phyloP scores from a whole-genome alignment of 2,888 invertebrate genomes.

The Papilio protenor region DNA sequence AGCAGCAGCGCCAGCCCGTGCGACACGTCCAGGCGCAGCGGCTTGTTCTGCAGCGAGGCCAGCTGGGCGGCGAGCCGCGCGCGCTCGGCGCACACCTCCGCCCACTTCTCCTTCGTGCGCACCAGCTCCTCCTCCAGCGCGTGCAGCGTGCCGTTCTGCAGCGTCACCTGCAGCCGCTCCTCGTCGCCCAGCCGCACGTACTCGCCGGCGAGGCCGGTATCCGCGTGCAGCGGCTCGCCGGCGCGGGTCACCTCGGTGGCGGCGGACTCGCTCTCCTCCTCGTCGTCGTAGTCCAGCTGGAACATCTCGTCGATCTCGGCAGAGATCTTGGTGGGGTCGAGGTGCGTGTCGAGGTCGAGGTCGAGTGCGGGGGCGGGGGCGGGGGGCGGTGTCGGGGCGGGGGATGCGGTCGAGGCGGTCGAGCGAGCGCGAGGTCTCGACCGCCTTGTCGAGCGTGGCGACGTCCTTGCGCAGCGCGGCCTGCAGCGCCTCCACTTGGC shows the following conservation, averaged over 20 bases:
- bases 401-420: conserved; percentile 54
- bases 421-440: conserved; percentile 54
- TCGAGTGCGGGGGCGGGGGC: conserved; percentile 45
- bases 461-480: conserved; percentile 50
- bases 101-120: conserved; percentile 89
- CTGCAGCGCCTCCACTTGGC: conserved; percentile 57
- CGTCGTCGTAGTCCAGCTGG: conserved; percentile 75
- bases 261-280: conserved; percentile 73
- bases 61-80: conserved; percentile 85
- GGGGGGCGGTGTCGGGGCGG: conserved; percentile 50
- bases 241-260: conserved; percentile 69
- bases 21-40: conserved; percentile 82
- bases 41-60: conserved; percentile 83
- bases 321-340: conserved; percentile 71
- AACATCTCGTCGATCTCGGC: conserved; percentile 80
- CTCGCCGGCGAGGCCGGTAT: conserved; percentile 53
- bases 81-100: conserved; percentile 86
- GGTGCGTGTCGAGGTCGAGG: conserved; percentile 50
- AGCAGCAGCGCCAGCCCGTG: conserved; percentile 84
- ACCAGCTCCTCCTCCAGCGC: conserved; percentile 90
- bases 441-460: conserved; percentile 53
- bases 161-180: conserved; percentile 61
- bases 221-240: conserved; percentile 44
- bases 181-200: conserved; percentile 68
- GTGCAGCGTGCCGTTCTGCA: conserved; percentile 83